A percentile compares a stretch with the other conserved stretches of the same genome.
Conservation (phyloP, 2,888 invertebrate genomes). For the Sericinus montela region DNA sequence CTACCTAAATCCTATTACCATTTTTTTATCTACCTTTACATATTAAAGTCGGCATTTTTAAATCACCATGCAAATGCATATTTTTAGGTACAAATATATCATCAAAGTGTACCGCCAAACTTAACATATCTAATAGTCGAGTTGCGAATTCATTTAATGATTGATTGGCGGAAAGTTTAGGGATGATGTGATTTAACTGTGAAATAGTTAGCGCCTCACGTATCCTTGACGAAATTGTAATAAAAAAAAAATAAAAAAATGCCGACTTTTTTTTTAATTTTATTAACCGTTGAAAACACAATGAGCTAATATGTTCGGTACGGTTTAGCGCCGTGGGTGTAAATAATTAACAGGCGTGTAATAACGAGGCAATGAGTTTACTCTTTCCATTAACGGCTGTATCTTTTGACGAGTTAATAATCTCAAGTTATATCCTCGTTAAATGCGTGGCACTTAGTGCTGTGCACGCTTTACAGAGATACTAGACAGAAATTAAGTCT, state of each 20-base stretch:
- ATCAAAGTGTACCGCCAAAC: constrained; percentile 5
- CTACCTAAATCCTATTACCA: too few relatives aligned
- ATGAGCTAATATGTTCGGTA: constrained; percentile 5
- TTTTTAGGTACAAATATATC: not conserved
- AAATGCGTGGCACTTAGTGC: too few relatives aligned
- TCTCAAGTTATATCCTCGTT: too few relatives aligned
- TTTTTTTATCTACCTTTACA: too few relatives aligned
- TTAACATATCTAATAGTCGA: not conserved
- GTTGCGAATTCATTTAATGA: not conserved
- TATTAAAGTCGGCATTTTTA: too few relatives aligned
- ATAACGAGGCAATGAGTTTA: constrained; percentile 30
- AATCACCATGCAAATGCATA: too few relatives aligned
- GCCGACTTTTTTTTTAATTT: constrained; percentile 2
- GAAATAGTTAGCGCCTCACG: constrained; percentile 12
- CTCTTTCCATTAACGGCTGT: constrained; percentile 22
- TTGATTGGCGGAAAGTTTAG: not conserved
- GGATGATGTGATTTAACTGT: constrained; percentile 6
- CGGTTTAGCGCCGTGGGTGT: constrained; percentile 2
- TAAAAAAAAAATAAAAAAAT: not conserved
- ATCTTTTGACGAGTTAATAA: constrained; percentile 1
- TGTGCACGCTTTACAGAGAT: too few relatives aligned
- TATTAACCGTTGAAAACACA: constrained; percentile 13
- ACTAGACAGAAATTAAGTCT: too few relatives aligned
- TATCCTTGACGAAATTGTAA: not conserved
- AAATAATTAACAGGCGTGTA: constrained; percentile 26